Evolutionary conservation across 2,113 vertebrate genomes (phyloP).

Genomic region (Chascanopsetta lugubris): DNA sequence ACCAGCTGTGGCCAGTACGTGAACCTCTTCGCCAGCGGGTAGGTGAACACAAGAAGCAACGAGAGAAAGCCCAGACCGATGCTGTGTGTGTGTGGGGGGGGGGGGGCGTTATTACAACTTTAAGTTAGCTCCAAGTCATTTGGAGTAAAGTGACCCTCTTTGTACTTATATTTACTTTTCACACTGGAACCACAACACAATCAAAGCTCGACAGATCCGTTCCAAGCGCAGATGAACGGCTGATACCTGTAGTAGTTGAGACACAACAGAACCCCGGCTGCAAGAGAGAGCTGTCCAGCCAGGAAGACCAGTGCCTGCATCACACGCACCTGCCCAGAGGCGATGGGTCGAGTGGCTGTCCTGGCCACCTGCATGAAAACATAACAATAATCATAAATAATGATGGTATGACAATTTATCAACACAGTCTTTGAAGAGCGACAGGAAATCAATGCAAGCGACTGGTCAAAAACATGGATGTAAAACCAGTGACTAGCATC

Average conservation of each 20-base stretch:
- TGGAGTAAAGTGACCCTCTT: no score
- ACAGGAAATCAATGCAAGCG: no score
- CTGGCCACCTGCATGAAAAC: conserved; percentile 84
- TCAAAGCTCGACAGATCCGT: neutral
- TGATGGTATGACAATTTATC: no score
- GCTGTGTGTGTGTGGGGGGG: no score
- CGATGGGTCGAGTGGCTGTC: conserved; percentile 91
- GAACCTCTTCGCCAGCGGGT: conserved; percentile 96
- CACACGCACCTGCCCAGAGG: conserved; percentile 87
- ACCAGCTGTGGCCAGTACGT: conserved; percentile 94
- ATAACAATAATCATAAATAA: neutral
- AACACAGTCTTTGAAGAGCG: no score
- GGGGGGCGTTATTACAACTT: conserved; percentile 14
- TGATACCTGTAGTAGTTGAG: conserved; percentile 93
- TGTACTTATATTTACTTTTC: neutral
- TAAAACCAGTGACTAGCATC: no score
- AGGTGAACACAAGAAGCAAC: conserved; percentile 88
- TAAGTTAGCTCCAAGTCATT: no score
- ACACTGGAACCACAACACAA: neutral
- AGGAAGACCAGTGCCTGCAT: conserved; percentile 89
- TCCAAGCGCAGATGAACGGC: neutral
- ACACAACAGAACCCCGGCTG: conserved; percentile 88
- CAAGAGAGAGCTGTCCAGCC: conserved; percentile 90
- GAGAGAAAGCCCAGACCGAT: conserved; percentile 90
- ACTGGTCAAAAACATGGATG: neutral